phyloP scores from a whole-genome alignment of 35 echinoderm and acorn worm species.

The Heliocidaris tuberculata region DNA sequence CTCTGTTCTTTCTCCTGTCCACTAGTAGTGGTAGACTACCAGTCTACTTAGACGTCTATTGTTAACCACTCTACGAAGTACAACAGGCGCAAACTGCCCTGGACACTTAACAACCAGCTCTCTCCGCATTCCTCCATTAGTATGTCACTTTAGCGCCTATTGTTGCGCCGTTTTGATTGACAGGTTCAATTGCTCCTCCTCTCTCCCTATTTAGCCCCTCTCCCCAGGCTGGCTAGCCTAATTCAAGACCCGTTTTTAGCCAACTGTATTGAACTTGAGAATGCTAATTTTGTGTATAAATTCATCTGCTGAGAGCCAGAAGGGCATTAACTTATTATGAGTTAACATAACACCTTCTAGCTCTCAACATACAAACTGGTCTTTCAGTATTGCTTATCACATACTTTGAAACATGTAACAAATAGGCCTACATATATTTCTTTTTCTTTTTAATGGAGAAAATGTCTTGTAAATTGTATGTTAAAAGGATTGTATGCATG shows the following conservation, averaged over 20 bases:
- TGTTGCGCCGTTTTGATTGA: constrained; percentile 35
- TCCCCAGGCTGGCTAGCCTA: not conserved
- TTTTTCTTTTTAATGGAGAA: too few relatives aligned
- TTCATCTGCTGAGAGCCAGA: too few relatives aligned
- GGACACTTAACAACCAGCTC: constrained; percentile 38
- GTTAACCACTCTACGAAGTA: constrained; percentile 14
- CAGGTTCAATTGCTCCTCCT: constrained; percentile 44
- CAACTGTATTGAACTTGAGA: not conserved
- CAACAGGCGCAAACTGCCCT: not conserved
- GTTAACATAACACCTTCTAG: too few relatives aligned
- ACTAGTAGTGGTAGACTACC: not conserved
- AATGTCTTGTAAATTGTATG: too few relatives aligned
- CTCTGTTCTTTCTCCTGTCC: not conserved
- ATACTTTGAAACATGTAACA: too few relatives aligned
- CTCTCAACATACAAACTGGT: too few relatives aligned
- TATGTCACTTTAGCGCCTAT: constrained; percentile 46
- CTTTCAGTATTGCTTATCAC: too few relatives aligned
- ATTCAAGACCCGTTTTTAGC: not conserved
- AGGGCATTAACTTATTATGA: too few relatives aligned
- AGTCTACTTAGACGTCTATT: not conserved
- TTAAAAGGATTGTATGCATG: too few relatives aligned
- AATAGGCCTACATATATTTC: too few relatives aligned
- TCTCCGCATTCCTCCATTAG: constrained; percentile 48
- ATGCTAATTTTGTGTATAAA: not conserved
- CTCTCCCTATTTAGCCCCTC: not conserved